Base-by-base conservation (phyloP, 2,113 vertebrate genomes). In the Coptodon rendalli region DNA sequence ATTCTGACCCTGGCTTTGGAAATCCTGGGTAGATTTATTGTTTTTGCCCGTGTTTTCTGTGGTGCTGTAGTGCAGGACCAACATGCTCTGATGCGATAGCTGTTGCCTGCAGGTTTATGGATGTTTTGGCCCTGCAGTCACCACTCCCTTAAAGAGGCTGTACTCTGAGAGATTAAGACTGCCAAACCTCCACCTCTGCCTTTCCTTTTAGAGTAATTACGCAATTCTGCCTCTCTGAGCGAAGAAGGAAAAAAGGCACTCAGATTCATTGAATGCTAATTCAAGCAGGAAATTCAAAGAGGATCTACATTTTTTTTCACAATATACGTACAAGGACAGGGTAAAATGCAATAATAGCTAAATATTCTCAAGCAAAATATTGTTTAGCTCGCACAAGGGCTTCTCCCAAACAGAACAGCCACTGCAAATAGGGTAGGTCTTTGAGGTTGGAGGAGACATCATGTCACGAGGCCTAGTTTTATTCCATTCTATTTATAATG, bases 141-240 rank as follows among this genome's bases (percentile, higher is more conserved):
- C 92, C 90, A 83, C 93, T 92, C 90, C 88, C 91, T 94, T 85
- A 92, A 93, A 94, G 86, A 89, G 83, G 89, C 89, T 94, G 87
- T 93, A 93, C 95, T 95, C 93, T 91, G 93, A 93, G 92, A 95
- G 95, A 96, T 95, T 92, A 95, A 95, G 90, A 93, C 92, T 84
- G 93, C 94, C 94, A 94, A 92, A 95, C 92, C 87, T 93, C 93
- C 92, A 87, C 87, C 91, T 92, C 90, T 94, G 54, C 86, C 89
- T 91, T 85, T 93, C 87, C 94, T 95, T 95, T 95, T 93, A 94
- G 92, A 94, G 92, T 95, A 95, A 95, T 96, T 95, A 95, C 89
- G 86, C 93, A 93, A 92, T 87, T 91, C 88, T 88, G 90, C 79
- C 89, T 91, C 88, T 86, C 81, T 87, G 89, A 87, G 94, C 82